Conservation (phyloP, 2,797 vertebrate genomes). For the Catharus ustulatus region DNA sequence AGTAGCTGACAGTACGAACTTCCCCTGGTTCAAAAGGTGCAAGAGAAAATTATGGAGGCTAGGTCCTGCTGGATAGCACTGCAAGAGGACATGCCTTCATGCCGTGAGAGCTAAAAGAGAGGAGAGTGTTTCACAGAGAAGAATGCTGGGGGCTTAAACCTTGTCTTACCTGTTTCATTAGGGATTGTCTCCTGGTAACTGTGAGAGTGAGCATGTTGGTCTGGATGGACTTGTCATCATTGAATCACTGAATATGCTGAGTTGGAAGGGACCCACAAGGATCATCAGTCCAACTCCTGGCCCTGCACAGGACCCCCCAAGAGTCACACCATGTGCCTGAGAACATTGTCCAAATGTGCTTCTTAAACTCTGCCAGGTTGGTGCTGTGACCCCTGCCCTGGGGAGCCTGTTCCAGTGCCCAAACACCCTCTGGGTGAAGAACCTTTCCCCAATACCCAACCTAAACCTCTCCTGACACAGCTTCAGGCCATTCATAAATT, state of each 20-base stretch:
- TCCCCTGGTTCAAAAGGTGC: not conserved
- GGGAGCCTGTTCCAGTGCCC: not conserved
- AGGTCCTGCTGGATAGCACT: not conserved
- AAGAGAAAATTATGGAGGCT: not conserved
- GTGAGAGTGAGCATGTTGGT: not conserved
- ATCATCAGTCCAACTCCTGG: not conserved
- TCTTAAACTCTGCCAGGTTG: not conserved
- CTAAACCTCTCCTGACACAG: not conserved
- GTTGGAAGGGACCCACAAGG: not conserved
- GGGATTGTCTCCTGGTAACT: not conserved
- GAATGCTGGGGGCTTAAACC: not conserved
- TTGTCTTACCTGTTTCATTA: not conserved
- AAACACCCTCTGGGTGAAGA: not conserved
- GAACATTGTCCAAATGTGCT: not conserved
- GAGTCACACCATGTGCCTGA: not conserved
- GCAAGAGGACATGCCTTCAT: not conserved
- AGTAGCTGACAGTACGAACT: not conserved
- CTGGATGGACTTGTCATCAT: not conserved
- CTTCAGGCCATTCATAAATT: not conserved
- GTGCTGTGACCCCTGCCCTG: not conserved
- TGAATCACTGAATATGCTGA: not conserved
- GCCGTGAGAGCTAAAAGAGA: not conserved
- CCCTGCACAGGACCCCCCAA: not conserved
- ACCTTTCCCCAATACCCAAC: accelerated
- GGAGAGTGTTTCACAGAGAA: not conserved